Conservation (phyloP, 2,888 invertebrate genomes). For the Linnaemya vulpina region DNA sequence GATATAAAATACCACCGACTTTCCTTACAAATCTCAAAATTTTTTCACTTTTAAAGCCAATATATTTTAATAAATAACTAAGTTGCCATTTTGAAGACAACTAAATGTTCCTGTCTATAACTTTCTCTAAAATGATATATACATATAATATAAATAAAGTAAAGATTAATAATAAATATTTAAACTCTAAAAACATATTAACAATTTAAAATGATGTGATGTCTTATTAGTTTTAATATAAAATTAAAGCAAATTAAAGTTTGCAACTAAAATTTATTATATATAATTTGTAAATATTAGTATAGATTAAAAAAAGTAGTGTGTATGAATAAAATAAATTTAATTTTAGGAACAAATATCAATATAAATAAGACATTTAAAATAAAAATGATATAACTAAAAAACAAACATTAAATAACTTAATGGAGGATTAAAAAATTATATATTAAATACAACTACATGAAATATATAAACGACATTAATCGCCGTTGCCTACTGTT, state of each 20-base stretch:
- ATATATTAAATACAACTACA: conserved; percentile 18
- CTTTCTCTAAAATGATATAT: conserved; percentile 44
- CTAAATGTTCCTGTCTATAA: conserved; percentile 67
- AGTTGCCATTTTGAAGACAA: conserved; percentile 68
- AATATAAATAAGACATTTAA: conserved; percentile 26
- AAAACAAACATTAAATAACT: conserved; percentile 28
- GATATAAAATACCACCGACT: conserved; percentile 65
- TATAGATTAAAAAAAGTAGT: conserved; percentile 33
- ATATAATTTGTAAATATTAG: conserved; percentile 63
- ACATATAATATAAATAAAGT: not conserved
- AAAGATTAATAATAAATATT: conserved; percentile 23
- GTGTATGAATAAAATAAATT: conserved; percentile 28
- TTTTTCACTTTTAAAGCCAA: conserved; percentile 23
- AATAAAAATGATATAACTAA: conserved; percentile 7
- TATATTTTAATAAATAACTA: conserved; percentile 27
- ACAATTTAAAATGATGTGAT: conserved; percentile 63
- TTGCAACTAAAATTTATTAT: conserved; percentile 34
- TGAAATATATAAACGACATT: conserved; percentile 24
- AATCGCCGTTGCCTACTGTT: conserved; percentile 27
- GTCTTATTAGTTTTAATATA: conserved; percentile 64
- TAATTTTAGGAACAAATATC: conserved; percentile 24
- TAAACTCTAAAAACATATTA: conserved; percentile 28
- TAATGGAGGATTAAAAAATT: conserved; percentile 25
- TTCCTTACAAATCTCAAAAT: not conserved
- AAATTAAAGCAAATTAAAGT: conserved; percentile 47